Conservation (phyloP, 2,888 invertebrate genomes). For the Tryphoninae sp. region DNA sequence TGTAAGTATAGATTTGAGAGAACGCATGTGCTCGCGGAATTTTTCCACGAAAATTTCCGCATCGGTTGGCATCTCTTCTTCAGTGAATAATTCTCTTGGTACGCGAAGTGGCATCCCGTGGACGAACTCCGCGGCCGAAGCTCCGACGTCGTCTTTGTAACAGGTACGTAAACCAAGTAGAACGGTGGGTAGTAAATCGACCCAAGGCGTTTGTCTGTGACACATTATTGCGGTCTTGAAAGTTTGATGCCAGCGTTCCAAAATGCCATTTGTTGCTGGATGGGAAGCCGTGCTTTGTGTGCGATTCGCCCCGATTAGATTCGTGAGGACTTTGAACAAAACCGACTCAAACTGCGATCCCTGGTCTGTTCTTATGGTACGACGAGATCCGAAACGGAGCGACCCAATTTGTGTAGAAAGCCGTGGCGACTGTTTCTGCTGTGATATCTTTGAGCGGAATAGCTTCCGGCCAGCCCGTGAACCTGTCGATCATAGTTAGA, state of each 20-base stretch:
- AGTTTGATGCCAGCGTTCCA: constrained; percentile 68
- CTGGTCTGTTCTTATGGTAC: constrained; percentile 70
- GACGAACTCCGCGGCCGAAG: constrained; percentile 61
- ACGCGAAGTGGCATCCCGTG: constrained; percentile 60
- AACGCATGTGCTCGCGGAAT: constrained; percentile 37
- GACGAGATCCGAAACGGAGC: constrained; percentile 69
- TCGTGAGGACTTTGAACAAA: neutral
- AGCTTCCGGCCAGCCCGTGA: constrained; percentile 71
- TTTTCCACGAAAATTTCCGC: constrained; percentile 45
- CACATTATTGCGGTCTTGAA: constrained; percentile 68
- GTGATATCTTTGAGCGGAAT: constrained; percentile 71
- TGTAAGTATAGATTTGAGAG: constrained; percentile 5
- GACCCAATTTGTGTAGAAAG: constrained; percentile 60
- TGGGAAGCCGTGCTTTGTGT: constrained; percentile 63
- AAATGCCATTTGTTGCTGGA: constrained; percentile 68
- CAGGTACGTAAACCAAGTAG: constrained; percentile 59
- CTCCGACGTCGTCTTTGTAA: constrained; percentile 54
- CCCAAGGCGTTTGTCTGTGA: constrained; percentile 55
- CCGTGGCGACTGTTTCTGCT: constrained; percentile 67
- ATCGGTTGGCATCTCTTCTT: constrained; percentile 15
- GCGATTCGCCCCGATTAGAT: neutral
- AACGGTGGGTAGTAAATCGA: constrained; percentile 59
- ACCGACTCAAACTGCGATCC: constrained; percentile 69
- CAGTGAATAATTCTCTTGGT: constrained; percentile 57
- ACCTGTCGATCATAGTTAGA: constrained; percentile 73